A percentile compares a stretch with the other conserved stretches of the same genome.
Evolutionary conservation across 23 tunicate species (phyloP).

Genomic region (Pegea sp.): DNA sequence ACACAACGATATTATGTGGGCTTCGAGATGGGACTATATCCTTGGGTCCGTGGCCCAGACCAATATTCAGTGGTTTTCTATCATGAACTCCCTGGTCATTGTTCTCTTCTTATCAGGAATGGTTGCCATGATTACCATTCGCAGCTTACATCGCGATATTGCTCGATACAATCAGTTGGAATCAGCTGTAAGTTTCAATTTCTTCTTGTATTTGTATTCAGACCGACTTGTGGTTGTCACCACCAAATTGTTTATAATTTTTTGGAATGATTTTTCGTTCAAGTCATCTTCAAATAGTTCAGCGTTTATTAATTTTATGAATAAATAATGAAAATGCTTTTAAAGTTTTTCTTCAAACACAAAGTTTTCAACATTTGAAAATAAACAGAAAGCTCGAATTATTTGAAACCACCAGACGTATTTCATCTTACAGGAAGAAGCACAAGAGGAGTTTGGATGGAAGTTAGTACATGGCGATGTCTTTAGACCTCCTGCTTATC

Average conservation of each 20-base stretch:
- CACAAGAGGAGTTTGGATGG: constrained; percentile 97
- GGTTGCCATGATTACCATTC: constrained; percentile 95
- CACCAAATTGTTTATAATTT: no score
- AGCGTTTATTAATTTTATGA: no score
- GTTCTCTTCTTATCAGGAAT: constrained; percentile 94
- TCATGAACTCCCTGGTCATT: constrained; percentile 95
- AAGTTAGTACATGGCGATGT: constrained; percentile 84
- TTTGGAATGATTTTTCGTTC: no score
- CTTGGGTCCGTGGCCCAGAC: constrained; percentile 66
- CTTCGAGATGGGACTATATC: constrained; percentile 98
- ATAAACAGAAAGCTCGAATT: no score
- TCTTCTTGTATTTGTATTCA: no score
- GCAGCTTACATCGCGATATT: constrained; percentile 82
- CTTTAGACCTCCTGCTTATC: constrained; percentile 45
- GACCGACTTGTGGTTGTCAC: no score
- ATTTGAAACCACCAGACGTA: no score
- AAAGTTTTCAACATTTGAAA: no score
- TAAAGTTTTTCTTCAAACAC: no score
- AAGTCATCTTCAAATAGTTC: no score
- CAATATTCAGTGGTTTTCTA: constrained; percentile 99
- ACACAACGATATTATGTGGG: constrained; percentile 56
- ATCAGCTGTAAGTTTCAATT: constrained; percentile 36
- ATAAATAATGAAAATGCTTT: no score
- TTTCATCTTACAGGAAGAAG: constrained; percentile 45
- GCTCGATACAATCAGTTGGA: constrained; percentile 91